Conservation (phyloP, 2,888 invertebrate species). For the Scaptomyza caliginosa region DNA sequence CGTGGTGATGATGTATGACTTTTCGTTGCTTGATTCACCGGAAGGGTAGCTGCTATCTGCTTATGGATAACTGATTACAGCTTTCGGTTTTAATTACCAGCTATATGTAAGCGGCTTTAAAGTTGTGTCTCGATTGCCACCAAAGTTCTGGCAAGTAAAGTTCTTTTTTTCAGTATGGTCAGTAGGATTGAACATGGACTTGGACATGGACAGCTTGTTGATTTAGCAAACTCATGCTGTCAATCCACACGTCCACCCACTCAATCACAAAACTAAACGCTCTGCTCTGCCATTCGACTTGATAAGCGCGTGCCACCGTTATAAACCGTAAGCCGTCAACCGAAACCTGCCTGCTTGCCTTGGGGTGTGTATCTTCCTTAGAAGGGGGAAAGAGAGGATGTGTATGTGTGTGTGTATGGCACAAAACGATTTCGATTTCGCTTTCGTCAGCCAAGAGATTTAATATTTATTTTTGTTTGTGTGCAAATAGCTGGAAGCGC, state of each 20-base stretch:
- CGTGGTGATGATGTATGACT: constrained; percentile 75
- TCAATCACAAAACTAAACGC: constrained; percentile 77
- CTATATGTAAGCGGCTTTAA: constrained; percentile 27
- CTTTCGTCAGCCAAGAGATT: constrained; percentile 66
- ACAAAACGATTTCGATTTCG: constrained; percentile 63
- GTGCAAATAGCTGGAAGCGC: constrained; percentile 81
- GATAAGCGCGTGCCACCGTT: constrained; percentile 74
- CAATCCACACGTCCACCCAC: constrained; percentile 81
- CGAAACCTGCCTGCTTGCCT: constrained; percentile 30
- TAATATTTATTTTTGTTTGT: constrained; percentile 80
- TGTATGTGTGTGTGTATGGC: constrained; percentile 17
- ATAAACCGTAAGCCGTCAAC: constrained; percentile 18
- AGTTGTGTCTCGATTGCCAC: constrained; percentile 6
- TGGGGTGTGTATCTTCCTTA: constrained; percentile 15
- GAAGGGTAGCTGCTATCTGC: constrained; percentile 5
- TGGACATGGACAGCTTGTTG: constrained; percentile 58
- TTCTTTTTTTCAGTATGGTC: constrained; percentile 1
- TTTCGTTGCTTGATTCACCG: constrained; percentile 57
- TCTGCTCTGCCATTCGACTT: constrained; percentile 52
- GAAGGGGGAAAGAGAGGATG: background rate
- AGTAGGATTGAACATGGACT: background rate
- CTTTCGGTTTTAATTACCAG: constrained; percentile 66
- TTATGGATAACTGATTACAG: constrained; percentile 43
- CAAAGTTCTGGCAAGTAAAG: constrained; percentile 2
- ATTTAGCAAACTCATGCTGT: constrained; percentile 81